Conservation (phyloP, 2,888 invertebrate genomes). For the Andrena trimmerana region DNA sequence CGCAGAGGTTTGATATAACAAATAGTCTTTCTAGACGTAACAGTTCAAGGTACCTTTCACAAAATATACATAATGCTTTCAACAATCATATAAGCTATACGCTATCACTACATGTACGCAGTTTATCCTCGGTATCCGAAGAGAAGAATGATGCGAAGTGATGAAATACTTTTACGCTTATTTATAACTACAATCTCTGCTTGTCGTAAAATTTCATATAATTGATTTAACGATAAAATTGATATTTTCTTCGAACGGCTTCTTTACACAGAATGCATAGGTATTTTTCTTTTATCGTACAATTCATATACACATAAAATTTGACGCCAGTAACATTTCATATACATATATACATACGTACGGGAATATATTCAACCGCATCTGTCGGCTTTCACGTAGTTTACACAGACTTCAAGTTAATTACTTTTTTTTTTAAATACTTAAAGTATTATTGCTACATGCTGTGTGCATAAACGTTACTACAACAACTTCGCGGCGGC, state of each 20-base stretch:
- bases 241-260: constrained; percentile 21
- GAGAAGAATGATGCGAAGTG: constrained; percentile 36
- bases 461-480: constrained; percentile 38
- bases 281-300: background rate
- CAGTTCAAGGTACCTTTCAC: constrained; percentile 54
- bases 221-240: constrained; percentile 16
- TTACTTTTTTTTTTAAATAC: constrained; percentile 1
- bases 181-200: constrained; percentile 43
- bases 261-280: background rate
- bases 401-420: constrained; percentile 8
- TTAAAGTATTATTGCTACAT: constrained; percentile 40
- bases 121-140: constrained; percentile 26
- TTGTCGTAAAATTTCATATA: constrained; percentile 24
- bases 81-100: constrained; percentile 54
- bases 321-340: background rate
- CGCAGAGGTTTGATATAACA: constrained; percentile 59
- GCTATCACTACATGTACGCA: constrained; percentile 38
- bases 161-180: constrained; percentile 30
- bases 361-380: constrained; percentile 8
- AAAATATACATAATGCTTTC: constrained; percentile 56
- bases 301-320: constrained; percentile 30
- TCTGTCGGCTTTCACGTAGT: constrained; percentile 7
- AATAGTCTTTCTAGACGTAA: constrained; percentile 50
- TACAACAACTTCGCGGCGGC: background rate
- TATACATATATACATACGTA: constrained; percentile 11